phyloP scores from a whole-genome alignment of 1,140 invertebrate genomes.

The Mamestra configurata region DNA sequence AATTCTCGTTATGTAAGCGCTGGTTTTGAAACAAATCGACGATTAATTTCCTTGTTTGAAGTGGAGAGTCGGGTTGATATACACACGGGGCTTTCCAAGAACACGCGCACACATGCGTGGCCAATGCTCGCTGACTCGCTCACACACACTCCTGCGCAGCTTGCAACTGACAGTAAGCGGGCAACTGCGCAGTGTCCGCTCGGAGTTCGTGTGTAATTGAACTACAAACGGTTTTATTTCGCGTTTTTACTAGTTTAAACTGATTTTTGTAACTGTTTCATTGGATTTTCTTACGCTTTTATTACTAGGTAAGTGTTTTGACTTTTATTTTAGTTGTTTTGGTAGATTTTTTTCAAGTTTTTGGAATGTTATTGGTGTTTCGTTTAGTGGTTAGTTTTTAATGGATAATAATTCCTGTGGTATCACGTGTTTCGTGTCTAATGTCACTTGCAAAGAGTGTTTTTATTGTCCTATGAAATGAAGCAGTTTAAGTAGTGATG shows the following conservation, averaged over 20 bases:
- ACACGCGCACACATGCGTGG: slow-evolving; percentile 34
- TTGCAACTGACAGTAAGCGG: slow-evolving; percentile 25
- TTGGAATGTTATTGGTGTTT: neutral
- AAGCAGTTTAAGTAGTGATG: neutral
- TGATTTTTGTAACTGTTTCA: slow-evolving; percentile 17
- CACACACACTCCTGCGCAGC: slow-evolving; percentile 27
- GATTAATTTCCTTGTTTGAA: slow-evolving; percentile 49
- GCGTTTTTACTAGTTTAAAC: neutral
- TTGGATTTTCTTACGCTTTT: slow-evolving; percentile 9
- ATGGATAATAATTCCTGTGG: slow-evolving; percentile 3
- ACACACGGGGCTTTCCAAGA: slow-evolving; percentile 59
- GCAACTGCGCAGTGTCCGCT: slow-evolving; percentile 34
- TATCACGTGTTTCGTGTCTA: slow-evolving; percentile 23
- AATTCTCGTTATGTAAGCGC: neutral
- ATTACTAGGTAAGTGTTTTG: slow-evolving; percentile 4
- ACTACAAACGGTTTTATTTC: neutral
- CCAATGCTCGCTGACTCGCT: slow-evolving; percentile 38
- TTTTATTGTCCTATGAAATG: neutral
- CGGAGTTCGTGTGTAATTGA: slow-evolving; percentile 18
- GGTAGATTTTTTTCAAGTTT: neutral
- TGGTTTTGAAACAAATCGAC: neutral
- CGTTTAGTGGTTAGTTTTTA: neutral
- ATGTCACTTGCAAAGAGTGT: slow-evolving; percentile 1
- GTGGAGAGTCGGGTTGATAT: slow-evolving; percentile 26
- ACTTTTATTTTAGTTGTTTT: neutral